Evolutionary conservation across 1,140 invertebrate species (phyloP), one percentile per base, ranked within the genome.

Genomic region (Drosophila simulans): DNA sequence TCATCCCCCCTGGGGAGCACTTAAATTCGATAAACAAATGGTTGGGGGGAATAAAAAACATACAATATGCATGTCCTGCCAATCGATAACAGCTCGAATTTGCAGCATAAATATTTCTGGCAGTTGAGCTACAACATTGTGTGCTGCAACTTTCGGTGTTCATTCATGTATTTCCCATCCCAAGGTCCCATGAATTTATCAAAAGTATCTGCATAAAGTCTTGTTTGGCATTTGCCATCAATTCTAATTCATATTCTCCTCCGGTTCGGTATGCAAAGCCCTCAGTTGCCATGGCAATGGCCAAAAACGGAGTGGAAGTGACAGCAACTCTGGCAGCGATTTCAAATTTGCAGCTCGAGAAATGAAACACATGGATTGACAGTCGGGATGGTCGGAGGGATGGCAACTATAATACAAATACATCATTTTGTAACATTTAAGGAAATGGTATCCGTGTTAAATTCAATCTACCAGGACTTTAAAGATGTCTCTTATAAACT

Each of bases 11-110:
- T 56, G 72, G 72, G 69, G 55, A 66, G 60, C 72, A 58, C 60
- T 76, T 64, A 53, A 76, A 76, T 76, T 76, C 42, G 72, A 76
- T 76, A 76, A 66, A 75, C 53, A 75, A 76, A 76, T 70, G 64
- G 42, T 13, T 10, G 40, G 40, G 37, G 4, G 3, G 5, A 5
- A 5, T 55, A 40, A 52, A 42, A 35, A 22, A 63, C 71, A 52
- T 34, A 39, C 34, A 51, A 46, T 53, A 60, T 40, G 22, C 56
- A 72, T 71, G 68, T 63, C 22, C 51, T 31, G 25, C n/a, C 31
- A 54, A 74, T 71, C 43, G 65, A 71, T 49, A 70, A 25, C 35
- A 40, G 27, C 66, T 59, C 25, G 20, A 46, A 48, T 52, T 31
- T 54, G 25, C 49, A 54, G 59, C 25, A 56, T 10, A 64, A 48